Base-by-base conservation (phyloP, 2,113 vertebrate genomes). In the Leucoraja erinaceus region DNA sequence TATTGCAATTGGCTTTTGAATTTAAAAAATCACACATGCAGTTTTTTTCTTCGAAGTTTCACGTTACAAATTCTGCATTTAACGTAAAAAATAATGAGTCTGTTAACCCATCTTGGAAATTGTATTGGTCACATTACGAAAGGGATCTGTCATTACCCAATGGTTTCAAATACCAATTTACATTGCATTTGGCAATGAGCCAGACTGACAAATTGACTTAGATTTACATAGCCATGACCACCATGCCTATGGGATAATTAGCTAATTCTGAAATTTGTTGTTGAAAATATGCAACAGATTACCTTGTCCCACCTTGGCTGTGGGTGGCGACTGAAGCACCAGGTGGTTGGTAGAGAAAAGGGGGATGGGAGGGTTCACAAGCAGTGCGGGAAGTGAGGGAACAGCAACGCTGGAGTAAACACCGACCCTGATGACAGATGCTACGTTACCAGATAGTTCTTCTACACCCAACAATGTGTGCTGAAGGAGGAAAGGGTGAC, bases 271-370 rank as follows among this genome's bases (percentile, higher is more conserved):
- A 93, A 95, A 97, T 97, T 97, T 99, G 98, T 98, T 99, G 98
- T 98, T 98, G 97, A 97, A 98, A 99, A 98, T 98, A 97, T 97
- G 97, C 96, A 96, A 94, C 94, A 95, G 97, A 97, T 98, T 97
- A 98, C 97, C 97, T 96, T 97, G 96, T 97, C 95, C 95, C 95
- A 91, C 96, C 95, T 95, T 94, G 94, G 95, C 95, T 95, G 94
- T 95, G 97, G 97, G 96, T 97, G 98, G 98, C 97, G 97, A 97
- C 97, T 96, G 97, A 96, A 96, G 95, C 96, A 98, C 98, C 99
- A 99, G 99, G 98, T 99, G 99, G 97, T 54, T 22, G 38, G 25
- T 72, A 11, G 72, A 54, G 8, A 22, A 25, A 25, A 14, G 68
- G 68, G 90, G 68, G 33, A 72, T 91, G 90, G 90, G 31, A 72